A percentile compares a stretch with the other conserved stretches of the same genome.
These are phyloP conservation scores for Zaprionus ghesquierei DNA, from an alignment of 1,140 invertebrate species.

Conservation along the genomic window DNA sequence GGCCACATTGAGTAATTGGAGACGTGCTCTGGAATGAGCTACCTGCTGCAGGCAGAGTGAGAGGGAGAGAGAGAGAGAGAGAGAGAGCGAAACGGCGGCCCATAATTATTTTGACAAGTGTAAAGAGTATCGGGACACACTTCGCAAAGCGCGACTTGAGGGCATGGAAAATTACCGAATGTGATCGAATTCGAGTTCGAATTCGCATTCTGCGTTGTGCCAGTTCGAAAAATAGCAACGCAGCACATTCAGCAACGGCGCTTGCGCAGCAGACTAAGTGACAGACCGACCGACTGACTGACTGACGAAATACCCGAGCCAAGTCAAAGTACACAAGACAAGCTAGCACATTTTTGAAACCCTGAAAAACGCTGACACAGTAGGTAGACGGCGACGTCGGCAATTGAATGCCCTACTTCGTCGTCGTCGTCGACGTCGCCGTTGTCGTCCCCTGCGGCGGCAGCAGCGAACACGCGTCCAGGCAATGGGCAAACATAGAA, in stretches of 20 bases:
- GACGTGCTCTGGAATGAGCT: neutral
- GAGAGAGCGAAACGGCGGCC: neutral
- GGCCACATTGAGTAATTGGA: neutral
- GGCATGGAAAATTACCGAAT: slow-evolving; percentile 41
- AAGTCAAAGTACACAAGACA: slow-evolving; percentile 22
- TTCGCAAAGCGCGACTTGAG: slow-evolving; percentile 18
- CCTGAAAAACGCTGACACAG: slow-evolving; percentile 66
- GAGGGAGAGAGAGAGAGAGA: neutral
- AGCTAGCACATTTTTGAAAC: slow-evolving; percentile 34
- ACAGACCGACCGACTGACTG: neutral
- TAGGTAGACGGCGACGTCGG: slow-evolving; percentile 47
- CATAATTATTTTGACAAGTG: slow-evolving; percentile 18
- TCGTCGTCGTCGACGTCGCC: too few species aligned
- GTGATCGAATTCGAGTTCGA: slow-evolving; percentile 31
- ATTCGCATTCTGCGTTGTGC: slow-evolving; percentile 32
- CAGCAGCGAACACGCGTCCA: slow-evolving; percentile 17
- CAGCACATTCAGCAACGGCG: slow-evolving; percentile 27
- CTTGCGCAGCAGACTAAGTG: slow-evolving; percentile 26
- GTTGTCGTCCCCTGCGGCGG: slow-evolving; percentile 14
- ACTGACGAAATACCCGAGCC: neutral
- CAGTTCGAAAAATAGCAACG: slow-evolving; percentile 24
- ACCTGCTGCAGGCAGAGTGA: neutral
- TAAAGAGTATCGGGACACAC: slow-evolving; percentile 22
- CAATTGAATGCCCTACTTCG: slow-evolving; percentile 34
- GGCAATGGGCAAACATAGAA: slow-evolving; percentile 52